Evolutionary conservation across 1,140 invertebrate species (phyloP), one percentile per base, ranked within the genome.

Genomic region (Scylla paramamosain): DNA sequence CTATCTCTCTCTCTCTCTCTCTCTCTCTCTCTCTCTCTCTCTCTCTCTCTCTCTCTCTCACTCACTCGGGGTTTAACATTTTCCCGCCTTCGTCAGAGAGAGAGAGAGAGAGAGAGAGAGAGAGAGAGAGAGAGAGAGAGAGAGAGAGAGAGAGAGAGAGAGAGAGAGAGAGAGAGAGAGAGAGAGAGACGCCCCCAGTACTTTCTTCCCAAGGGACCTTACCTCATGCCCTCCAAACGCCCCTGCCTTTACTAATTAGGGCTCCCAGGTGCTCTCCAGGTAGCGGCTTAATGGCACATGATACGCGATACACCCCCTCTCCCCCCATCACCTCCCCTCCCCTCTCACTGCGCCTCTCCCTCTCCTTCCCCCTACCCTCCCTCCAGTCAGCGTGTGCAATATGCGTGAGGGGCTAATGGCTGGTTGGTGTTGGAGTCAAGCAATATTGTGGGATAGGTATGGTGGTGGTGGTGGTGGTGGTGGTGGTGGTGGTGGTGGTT

Each of bases 21-120:
- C 67, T 77, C 20, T 77, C 67, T 77, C n/a, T n/a, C n/a, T 77
- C n/a, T n/a, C 67, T 77, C 67, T n/a, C n/a, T n/a, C n/a, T 77
- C 67, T n/a, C 67, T 77, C 67, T n/a, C n/a, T n/a, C 67, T n/a
- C n/a, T n/a, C n/a, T 77, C 67, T 77, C 67, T 77, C 20, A 16
- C 67, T 77, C 67, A 2, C n/a, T 77, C n/a, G 6, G 6, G 14
- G 6, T 14, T n/a, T 77, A 25, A 12, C 67, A 16, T 77, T n/a
- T 3, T n/a, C 16, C 8, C 67, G 3, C 67, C 25, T n/a, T 77
- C 25, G 67, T n/a, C 12, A 25, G 20, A n/a, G 20, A 7, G 39
- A 39, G 39, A 39, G 39, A 39, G 39, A 39, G 39, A 39, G 39
- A 39, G 39, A 39, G 39, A 39, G 39, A 39, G 39, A 39, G 39